A percentile compares a stretch with the other conserved stretches of the same genome.
phyloP scores from a whole-genome alignment of 2,888 invertebrate genomes.

The Papilio gigon region DNA sequence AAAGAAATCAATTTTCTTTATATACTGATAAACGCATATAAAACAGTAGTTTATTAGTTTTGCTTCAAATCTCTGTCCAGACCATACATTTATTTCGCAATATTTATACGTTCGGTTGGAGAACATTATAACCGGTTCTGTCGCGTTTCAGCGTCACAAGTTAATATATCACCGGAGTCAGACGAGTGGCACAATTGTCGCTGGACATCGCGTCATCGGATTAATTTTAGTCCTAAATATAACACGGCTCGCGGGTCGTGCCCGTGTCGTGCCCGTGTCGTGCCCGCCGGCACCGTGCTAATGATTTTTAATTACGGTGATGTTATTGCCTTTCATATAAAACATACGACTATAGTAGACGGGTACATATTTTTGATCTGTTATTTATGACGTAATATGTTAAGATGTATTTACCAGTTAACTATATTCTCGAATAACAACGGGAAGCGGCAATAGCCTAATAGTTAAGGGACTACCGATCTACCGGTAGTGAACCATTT shows the following conservation, averaged over 20 bases:
- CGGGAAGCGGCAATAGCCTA: too few species aligned
- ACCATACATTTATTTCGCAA: background rate
- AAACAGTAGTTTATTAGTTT: too few species aligned
- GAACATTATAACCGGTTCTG: constrained; percentile 42
- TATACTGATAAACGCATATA: too few species aligned
- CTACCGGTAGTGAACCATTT: too few species aligned
- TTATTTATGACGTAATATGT: background rate
- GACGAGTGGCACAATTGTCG: constrained; percentile 63
- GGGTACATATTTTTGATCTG: background rate
- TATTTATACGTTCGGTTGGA: background rate
- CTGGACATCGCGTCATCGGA: constrained; percentile 58
- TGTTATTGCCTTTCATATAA: constrained; percentile 26
- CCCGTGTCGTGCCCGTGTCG: constrained; percentile 30
- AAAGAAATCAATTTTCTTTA: too few species aligned
- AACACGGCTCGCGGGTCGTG: constrained; percentile 43
- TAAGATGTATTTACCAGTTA: background rate
- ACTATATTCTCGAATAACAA: background rate
- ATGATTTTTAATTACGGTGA: constrained; percentile 28
- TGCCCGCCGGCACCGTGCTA: constrained; percentile 22
- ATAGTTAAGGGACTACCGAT: too few species aligned
- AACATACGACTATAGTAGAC: constrained; percentile 5
- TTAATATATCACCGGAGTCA: constrained; percentile 61
- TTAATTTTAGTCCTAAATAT: constrained; percentile 69
- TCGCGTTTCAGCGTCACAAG: constrained; percentile 37
- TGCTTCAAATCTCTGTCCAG: too few species aligned